Conservation (phyloP, 2,888 invertebrate species). For the Phasia obesa region DNA sequence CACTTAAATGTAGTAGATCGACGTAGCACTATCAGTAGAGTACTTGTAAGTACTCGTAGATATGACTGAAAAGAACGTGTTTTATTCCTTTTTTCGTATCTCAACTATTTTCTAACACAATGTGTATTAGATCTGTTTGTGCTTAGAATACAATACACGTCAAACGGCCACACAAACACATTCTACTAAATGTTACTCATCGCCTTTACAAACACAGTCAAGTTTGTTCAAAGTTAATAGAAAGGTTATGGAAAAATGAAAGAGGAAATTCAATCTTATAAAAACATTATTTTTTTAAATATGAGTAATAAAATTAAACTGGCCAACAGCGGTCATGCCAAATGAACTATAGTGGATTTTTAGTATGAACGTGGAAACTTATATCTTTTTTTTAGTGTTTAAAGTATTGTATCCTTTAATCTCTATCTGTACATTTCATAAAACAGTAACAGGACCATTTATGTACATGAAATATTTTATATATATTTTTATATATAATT, state of each 20-base stretch:
- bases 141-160: slow-evolving; percentile 32
- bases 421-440: no score
- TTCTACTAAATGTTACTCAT: background rate
- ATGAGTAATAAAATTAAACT: background rate
- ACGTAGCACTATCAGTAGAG: slow-evolving; percentile 12
- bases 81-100: background rate
- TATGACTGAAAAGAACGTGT: slow-evolving; percentile 13
- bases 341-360: no score
- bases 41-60: slow-evolving; percentile 6
- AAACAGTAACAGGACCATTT: no score
- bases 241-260: background rate
- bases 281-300: background rate
- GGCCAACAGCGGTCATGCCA: no score
- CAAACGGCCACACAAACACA: slow-evolving; percentile 16
- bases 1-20: slow-evolving; percentile 35
- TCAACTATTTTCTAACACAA: slow-evolving; percentile 38
- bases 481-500: no score
- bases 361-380: no score
- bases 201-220: slow-evolving; percentile 14
- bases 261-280: background rate
- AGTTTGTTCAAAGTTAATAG: slow-evolving; percentile 1
- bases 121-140: slow-evolving; percentile 39
- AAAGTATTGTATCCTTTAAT: no score
- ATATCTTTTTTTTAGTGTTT: no score
- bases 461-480: no score